phyloP scores from a whole-genome alignment of 2,797 vertebrate genomes.

The Alca torda region DNA sequence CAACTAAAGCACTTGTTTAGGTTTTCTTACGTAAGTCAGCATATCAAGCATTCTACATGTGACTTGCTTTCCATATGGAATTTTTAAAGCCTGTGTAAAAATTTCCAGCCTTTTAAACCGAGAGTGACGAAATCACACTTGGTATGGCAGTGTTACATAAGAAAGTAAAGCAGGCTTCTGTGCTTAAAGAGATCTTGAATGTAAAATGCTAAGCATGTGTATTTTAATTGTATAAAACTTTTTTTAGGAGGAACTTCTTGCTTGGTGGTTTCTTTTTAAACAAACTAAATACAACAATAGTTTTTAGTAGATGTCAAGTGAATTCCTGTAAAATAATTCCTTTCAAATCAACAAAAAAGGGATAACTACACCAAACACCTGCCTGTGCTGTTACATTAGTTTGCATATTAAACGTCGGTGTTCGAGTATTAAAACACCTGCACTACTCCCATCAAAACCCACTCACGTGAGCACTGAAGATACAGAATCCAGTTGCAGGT shows the following conservation, averaged over 20 bases:
- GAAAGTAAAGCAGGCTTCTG: conserved; percentile 10
- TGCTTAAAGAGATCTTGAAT: conserved; percentile 19
- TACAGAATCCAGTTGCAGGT: not conserved
- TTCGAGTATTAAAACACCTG: not conserved
- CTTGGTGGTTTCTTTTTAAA: conserved; percentile 19
- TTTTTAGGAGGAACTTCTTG: not conserved
- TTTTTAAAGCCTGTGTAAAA: conserved; percentile 33
- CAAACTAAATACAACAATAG: not conserved
- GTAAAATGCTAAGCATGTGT: conserved; percentile 56
- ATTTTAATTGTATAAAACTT: conserved; percentile 70
- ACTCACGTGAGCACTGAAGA: not conserved
- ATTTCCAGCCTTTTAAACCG: not conserved
- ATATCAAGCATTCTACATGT: not conserved
- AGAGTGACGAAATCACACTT: not conserved
- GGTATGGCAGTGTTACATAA: conserved; percentile 36
- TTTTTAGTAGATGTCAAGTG: not conserved
- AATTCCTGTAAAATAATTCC: not conserved
- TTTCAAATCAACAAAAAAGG: not conserved
- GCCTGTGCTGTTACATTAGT: not conserved
- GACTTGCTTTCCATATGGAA: not conserved
- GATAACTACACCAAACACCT: accelerated
- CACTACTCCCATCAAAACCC: not conserved
- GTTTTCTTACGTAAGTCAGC: not conserved
- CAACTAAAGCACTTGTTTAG: not conserved
- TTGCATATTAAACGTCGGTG: not conserved